Evolutionary conservation across 1,140 invertebrate genomes (phyloP), one percentile per base, ranked within the genome.

Genomic region (Drosophila punjabiensis): DNA sequence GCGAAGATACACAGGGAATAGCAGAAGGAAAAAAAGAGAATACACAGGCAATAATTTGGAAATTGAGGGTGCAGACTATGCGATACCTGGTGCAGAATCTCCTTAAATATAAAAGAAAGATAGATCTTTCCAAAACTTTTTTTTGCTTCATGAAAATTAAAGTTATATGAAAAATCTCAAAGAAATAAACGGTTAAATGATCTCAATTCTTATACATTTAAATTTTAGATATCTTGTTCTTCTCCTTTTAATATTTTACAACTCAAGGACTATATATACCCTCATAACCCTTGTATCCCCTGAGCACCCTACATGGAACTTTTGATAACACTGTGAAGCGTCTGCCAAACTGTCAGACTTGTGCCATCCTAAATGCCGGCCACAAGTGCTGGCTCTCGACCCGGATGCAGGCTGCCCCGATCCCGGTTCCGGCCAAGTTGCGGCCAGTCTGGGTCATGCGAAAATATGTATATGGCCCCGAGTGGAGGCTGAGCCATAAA

Each of bases 401-500:
- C 52, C 62, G 50, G 33, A 39, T 39, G 33, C 55, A 39, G 55
- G 20, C 35, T 58, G 53, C 35, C 62, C 50, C 7, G 39, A 11
- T 37, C 33, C 33, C 47, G 14, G 60, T n/a, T 53, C 41, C 66
- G 50, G 63, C 37, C 76, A 67, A 76, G 62, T 69, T 80, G 84
- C 61, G 84, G 73, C 81, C 81, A 89, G 67, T 88, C 55, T 43
- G 68, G 47, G 66, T 69, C 56, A 71, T 66, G 67, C 56, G 64
- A 35, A 60, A 66, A 68, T 67, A 35, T 64, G 63, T 77, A 62
- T 82, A 69, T 69, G 58, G 50, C 20, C 41, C 53, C 48, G 28
- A 66, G 67, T 62, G 71, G 73, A 67, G 53, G 73, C 70, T 82
- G 78, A 76, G 86, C 86, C 82, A 85, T 89, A 89, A 89, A 89